These are phyloP conservation scores for Bombus confusus DNA, from an alignment of 1,140 invertebrate species.

Conservation along the genomic window DNA sequence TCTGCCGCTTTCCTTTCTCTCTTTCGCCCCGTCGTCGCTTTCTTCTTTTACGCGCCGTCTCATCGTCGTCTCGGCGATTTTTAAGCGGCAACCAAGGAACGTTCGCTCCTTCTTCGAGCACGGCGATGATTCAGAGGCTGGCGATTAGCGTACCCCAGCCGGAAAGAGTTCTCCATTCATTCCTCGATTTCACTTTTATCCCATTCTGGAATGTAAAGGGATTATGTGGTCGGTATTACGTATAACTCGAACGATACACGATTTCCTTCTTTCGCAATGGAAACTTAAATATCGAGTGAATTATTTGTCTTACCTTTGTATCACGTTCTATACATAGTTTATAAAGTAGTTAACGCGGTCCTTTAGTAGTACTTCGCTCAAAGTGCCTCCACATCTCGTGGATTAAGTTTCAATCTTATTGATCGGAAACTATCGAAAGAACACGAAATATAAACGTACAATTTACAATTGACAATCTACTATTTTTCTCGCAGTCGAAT, in stretches of 20 bases:
- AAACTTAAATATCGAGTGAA: not conserved
- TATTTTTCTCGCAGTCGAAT: not conserved
- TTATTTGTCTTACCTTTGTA: not conserved
- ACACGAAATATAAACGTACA: not conserved
- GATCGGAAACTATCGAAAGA: not conserved
- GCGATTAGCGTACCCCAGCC: conserved; percentile 2
- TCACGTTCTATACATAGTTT: too few relatives aligned
- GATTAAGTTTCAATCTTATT: not conserved
- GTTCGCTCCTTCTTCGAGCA: not conserved
- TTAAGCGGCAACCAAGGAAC: conserved; percentile 18
- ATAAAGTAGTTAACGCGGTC: too few relatives aligned
- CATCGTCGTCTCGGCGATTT: conserved; percentile 45
- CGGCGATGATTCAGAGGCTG: conserved; percentile 39
- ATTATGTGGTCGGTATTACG: not conserved
- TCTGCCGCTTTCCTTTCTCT: not conserved
- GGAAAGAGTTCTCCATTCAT: conserved; percentile 29
- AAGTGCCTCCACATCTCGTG: fast-evolving
- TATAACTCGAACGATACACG: not conserved
- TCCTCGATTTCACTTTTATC: conserved; percentile 34
- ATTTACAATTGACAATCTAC: not conserved
- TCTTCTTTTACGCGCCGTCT: conserved; percentile 39
- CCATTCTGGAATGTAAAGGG: not conserved
- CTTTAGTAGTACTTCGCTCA: too few relatives aligned
- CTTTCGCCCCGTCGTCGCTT: not conserved
- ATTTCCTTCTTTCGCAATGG: not conserved